These are phyloP conservation scores for Botia kubotai DNA, from an alignment of 2,797 vertebrate species.

Conservation along the genomic window DNA sequence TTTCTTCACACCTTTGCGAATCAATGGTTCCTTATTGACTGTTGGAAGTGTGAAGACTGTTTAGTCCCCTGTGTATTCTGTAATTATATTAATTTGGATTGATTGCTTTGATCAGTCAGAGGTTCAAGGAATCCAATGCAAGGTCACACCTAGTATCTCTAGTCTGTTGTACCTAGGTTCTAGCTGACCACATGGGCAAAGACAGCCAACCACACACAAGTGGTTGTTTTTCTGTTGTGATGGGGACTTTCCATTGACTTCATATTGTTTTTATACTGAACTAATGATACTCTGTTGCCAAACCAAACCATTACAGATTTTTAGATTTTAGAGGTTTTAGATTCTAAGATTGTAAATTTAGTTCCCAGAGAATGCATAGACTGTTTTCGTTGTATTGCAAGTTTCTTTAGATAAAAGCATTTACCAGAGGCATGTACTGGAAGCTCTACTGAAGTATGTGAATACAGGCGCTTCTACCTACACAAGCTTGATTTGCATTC, in stretches of 20 bases:
- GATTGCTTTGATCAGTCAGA: constrained; percentile 42
- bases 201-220: neutral
- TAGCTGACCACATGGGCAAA: neutral
- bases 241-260: neutral
- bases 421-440: neutral
- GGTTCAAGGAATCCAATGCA: constrained; percentile 12
- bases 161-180: neutral
- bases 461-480: neutral
- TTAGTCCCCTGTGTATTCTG: constrained; percentile 30
- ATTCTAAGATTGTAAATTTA: neutral
- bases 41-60: neutral
- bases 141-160: constrained; percentile 37
- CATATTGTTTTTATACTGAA: neutral
- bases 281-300: neutral
- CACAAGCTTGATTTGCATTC: neutral
- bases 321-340: no score
- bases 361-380: neutral
- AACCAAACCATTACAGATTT: neutral
- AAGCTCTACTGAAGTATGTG: neutral
- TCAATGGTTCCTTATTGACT: neutral
- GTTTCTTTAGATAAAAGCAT: neutral
- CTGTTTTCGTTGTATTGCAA: neutral
- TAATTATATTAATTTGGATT: constrained; percentile 46
- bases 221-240: neutral
- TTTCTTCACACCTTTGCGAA: constrained; percentile 28